Evolutionary conservation across 64 coral and sea anemone species (phyloP), one percentile per base, ranked within the genome.

Genomic region (Pocillopora damicornis): DNA sequence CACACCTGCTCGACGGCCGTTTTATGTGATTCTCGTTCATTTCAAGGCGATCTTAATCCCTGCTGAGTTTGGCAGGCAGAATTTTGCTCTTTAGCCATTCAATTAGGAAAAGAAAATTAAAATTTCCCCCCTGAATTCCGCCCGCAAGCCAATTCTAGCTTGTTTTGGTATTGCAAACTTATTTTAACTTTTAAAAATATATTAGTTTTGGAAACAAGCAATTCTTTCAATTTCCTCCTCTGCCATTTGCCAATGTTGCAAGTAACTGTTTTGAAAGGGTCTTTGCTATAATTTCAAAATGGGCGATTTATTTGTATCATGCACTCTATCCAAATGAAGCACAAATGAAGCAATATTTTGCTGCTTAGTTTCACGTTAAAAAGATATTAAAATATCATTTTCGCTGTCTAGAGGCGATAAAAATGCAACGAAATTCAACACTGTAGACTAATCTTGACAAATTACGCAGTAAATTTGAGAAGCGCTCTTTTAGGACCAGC

Each of bases 171-270:
- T 60, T 75, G 86, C 30, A 35, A 76, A 76, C 73, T 67, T 75
- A 77, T 77, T 61, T 88, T 76, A 61, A 76, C 75, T 88, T 23
- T 51, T 51, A 37, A 77, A 73, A 68, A 85, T 58, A 83, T 75
- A 88, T 92, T 90, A 86, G 35, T 89, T 91, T 89, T 89, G 94
- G 91, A 93, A 96, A 90, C 88, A 91, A 88, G 64, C 83, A 83
- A 96, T 96, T 90, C 90, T 73, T 18, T 75, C 75, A 79, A 96
- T 96, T 96, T 96, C 94, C 94, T 96, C 73, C 59, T 45, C 26
- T 77, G 58, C 88, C 23, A 90, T 73, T 92, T 90, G 77, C 45
- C 61, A 89, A 69, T 92, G 87, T 92, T 63, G 86, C 68, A 62
- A 90, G 94, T 96, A 96, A 88, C 94, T 75, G 79, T 90, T 92